Evolutionary conservation across 2,113 vertebrate species (phyloP), one percentile per base, ranked within the genome.

Genomic region (Bucco capensis): DNA sequence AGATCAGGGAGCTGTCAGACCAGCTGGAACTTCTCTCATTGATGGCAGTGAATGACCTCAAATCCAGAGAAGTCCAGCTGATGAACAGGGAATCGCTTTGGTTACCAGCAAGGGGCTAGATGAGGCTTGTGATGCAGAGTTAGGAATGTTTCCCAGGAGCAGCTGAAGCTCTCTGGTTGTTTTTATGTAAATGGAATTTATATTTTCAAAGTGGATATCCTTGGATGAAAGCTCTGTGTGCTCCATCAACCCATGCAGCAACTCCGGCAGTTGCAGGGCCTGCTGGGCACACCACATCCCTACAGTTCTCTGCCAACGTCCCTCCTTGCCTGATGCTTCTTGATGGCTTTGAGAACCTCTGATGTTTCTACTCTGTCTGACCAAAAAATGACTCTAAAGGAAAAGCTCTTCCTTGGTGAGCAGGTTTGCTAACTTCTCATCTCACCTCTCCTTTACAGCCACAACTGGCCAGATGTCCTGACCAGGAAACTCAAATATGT

Each of bases 401-500:
- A 42, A 69, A 44, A n/a, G 49, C 19, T 33, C 2, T 19, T 42
- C 10, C 14, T 51, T 47, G 23, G 16, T 1, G 12, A 67, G 27
- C 23, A 27, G 14, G 30, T 16, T 27, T 71, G 10, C 40, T 86
- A 40, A 91, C 25, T 27, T 8, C 24, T 30, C 30, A 14, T 24
- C 7, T 73, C 74, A 44, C 84, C 37, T 87, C 42, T 84, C 2
- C 88, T 72, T 92, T 69, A 33, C 88, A 99, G 99, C 79, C 97
- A 97, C 64, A 97, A 98, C 83, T 99, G 98, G 98, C 97, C 98
- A 89, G 97, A 98, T 22, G 92, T 96, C 75, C 96, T 98, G 95
- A 98, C 98, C 27, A 97, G 98, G 67, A 98, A 99, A 97, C 98
- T 99, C 91, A 98, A 97, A 95, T 70, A 57, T n/a, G 97, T 97